Base-by-base conservation (phyloP, 2,113 vertebrate species). In the Anolis carolinensis region DNA sequence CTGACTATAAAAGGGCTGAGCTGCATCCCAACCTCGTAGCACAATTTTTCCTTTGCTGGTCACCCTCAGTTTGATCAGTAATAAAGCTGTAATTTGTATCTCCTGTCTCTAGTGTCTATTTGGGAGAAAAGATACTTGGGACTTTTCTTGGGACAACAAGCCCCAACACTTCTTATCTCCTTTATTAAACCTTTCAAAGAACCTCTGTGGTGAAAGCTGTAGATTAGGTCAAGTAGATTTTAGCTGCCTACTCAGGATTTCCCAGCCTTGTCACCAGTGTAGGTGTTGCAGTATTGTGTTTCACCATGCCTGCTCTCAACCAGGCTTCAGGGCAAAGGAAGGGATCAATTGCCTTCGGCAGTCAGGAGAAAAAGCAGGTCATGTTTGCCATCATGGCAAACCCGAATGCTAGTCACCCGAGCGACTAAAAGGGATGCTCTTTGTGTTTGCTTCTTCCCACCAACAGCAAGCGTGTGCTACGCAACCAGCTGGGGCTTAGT, bases 331-430 rank as follows among this genome's bases (percentile, higher is more conserved):
- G 8, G 62, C n/a, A n/a, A 20, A 6, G 77, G 25, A 52, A 7
- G 5, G n/a, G 70, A 75, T 21, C 36, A 36, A 86, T 81, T 2
- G 44, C n/a, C 85, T 59, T 11, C 71, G 75, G 79, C 59, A 81
- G 55, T 86, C 34, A 67, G 81, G 70, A 50, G 14, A 13, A 75
- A 62, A 68, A 81, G 59, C 70, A 75, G 20, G 32, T 81, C 87
- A 25, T n/a, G n/a, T n/a, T n/a, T 65, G 20, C 62, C 39, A 32
- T 75, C 76, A 77, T 77, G 36, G 81, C 92, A 93, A 90, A 92
- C 93, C 77, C 71, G 76, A 79, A 59, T 2, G 5, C 75, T 67
- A 18, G 78, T n/a, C n/a, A n/a, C n/a, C 79, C 16, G 70, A 81
- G 85, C 7, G 1, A 55, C 62, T 86, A 73, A 85, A 81, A 89